Evolutionary conservation across 2,888 invertebrate genomes (phyloP), one percentile per base, ranked within the genome.

Genomic region (Callyntrura sp.): DNA sequence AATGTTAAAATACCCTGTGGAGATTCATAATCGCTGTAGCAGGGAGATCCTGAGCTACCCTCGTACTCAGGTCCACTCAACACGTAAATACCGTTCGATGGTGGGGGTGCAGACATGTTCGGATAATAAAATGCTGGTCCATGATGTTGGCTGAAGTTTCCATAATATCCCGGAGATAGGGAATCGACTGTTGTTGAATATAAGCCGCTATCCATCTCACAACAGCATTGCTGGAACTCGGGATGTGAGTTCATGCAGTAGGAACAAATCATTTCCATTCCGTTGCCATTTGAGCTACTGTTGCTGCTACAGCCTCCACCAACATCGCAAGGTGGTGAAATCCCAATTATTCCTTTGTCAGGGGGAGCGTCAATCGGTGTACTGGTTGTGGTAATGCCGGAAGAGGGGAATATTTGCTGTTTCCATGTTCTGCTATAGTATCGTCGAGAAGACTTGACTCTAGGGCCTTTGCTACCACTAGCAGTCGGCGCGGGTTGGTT

Each of bases 171-270:
- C 9, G 88, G 88, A n/a, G 88, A 88, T 28, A 88, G 43, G 23
- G 79, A 79, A 35, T 87, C 86, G 3, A 28, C 68, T 28, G 86
- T 87, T 55, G 86, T 87, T 6, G 87, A 85, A 68, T 73, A 82
- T 28, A 88, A 23, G 3, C 88, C 88, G 14, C 88, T 88, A 35
- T 88, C 88, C 25, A 73, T n/a, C 25, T 88, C 88, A 65, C 88
- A 83, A 55, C 62, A 83, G 35, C 90, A 90, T 23, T 70, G 85
- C 12, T 85, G 82, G 35, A 48, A 86, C 60, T 85, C 90, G 0
- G 90, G 55, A 51, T 90, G 90, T 11, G 85, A 20, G 86, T 60
- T 86, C 90, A 86, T 86, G 76, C 90, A 90, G 17, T 85, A 57
- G 2, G 62, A 48, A 45, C 90, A 90, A 73, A 82, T 68, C 57